phyloP scores from a whole-genome alignment of 1,140 invertebrate genomes.

The Hylaeus anthracinus region DNA sequence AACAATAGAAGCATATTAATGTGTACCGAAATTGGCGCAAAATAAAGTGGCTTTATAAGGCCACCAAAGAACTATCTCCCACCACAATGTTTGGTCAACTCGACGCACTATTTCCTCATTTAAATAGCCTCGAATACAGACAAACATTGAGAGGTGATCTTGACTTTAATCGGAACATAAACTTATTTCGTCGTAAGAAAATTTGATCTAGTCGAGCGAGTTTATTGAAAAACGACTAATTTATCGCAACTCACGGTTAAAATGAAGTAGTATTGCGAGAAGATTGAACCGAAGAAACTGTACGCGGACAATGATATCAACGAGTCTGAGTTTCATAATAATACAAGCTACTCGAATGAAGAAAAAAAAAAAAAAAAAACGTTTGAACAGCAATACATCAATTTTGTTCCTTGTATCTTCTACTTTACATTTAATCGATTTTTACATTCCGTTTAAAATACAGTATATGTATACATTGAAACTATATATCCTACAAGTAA shows the following conservation, averaged over 20 bases:
- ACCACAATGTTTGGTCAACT: background rate
- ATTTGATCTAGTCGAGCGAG: background rate
- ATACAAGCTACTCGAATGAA: background rate
- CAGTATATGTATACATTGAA: constrained; percentile 31
- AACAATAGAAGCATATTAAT: constrained; percentile 8
- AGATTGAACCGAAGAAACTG: constrained; percentile 25
- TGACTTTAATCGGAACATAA: no score
- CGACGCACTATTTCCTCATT: no score
- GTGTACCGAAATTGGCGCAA: background rate
- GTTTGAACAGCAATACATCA: constrained; percentile 19
- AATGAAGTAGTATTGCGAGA: constrained; percentile 19
- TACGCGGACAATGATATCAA: background rate
- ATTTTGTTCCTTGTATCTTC: background rate
- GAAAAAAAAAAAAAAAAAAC: background rate
- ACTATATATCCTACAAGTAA: constrained; percentile 18
- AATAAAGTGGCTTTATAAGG: no score
- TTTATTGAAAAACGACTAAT: background rate
- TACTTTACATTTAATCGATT: constrained; percentile 25
- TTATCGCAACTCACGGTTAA: background rate
- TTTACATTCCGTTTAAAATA: constrained; percentile 43
- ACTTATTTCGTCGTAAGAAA: no score
- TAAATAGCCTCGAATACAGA: no score
- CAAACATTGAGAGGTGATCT: no score
- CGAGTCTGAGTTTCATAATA: no score
- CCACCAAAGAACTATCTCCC: no score